phyloP scores from a whole-genome alignment of 2,113 vertebrate genomes.

The Spea multiplicata region DNA sequence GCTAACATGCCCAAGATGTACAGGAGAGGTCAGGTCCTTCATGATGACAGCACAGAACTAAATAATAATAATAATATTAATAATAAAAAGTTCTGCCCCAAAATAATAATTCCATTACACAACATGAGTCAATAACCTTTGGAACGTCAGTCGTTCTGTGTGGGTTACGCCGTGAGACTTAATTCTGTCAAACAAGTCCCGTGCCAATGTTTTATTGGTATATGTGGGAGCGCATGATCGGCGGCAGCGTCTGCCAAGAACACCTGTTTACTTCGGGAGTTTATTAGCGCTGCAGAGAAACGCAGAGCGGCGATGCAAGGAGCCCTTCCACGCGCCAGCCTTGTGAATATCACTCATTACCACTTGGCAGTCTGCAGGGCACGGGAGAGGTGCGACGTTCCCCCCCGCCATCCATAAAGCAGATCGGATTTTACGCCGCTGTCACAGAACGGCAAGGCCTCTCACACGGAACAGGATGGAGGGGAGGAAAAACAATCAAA shows the following conservation, averaged over 20 bases:
- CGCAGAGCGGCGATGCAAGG: background rate
- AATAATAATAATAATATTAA: too few relatives aligned
- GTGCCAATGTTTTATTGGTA: background rate
- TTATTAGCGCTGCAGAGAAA: background rate
- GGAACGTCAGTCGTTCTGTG: too few relatives aligned
- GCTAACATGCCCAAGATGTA: too few relatives aligned
- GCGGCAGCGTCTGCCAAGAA: background rate
- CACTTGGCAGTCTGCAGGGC: background rate
- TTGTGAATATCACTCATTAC: background rate
- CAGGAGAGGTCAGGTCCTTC: too few relatives aligned
- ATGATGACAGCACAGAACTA: too few relatives aligned
- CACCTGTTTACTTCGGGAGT: too few relatives aligned
- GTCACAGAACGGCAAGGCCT: background rate
- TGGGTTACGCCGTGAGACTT: background rate
- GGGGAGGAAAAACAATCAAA: conserved; percentile 10
- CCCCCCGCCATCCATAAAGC: background rate
- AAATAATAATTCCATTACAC: too few relatives aligned
- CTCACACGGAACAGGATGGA: conserved; percentile 9
- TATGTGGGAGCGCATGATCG: background rate
- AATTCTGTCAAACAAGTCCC: background rate
- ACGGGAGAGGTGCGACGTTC: background rate
- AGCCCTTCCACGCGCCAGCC: background rate
- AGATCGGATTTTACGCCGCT: too few relatives aligned
- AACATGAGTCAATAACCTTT: too few relatives aligned
- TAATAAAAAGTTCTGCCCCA: too few relatives aligned